Conservation (phyloP, 1,140 invertebrate genomes). For the Artemia franciscana region DNA sequence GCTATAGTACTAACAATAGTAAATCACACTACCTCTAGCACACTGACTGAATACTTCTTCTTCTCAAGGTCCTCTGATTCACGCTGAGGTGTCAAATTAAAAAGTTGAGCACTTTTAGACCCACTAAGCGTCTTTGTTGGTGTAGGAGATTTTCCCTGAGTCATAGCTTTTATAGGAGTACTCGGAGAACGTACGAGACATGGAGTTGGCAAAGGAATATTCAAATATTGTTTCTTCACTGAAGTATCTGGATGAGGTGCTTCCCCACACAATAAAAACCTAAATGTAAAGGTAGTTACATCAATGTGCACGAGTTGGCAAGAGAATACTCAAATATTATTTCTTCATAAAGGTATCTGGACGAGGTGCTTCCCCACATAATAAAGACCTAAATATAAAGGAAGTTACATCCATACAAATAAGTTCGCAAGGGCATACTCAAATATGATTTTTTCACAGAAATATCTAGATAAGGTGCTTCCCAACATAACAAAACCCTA, state of each 20-base stretch:
- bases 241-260: slow-evolving; percentile 5
- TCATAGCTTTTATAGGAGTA: slow-evolving; percentile 5
- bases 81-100: slow-evolving; percentile 5
- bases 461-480: slow-evolving; percentile 8
- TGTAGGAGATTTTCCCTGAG: not conserved
- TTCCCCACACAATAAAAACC: slow-evolving; percentile 15
- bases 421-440: not conserved
- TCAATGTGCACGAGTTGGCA: not conserved
- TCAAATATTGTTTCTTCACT: not conserved
- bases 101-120: not conserved
- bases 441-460: not conserved
- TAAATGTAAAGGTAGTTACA: slow-evolving; percentile 4
- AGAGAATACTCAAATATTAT: not conserved
- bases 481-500: slow-evolving; percentile 14
- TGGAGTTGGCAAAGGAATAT: not conserved
- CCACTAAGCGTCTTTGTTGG: not conserved
- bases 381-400: slow-evolving; percentile 12
- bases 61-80: slow-evolving; percentile 6
- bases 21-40: not conserved
- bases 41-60: not conserved
- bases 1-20: no score
- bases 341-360: not conserved
- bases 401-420: not conserved
- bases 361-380: slow-evolving; percentile 13
- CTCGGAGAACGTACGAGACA: slow-evolving; percentile 1